Evolutionary conservation across 1,140 invertebrate genomes (phyloP).

Genomic region (Drosophila nasuta): DNA sequence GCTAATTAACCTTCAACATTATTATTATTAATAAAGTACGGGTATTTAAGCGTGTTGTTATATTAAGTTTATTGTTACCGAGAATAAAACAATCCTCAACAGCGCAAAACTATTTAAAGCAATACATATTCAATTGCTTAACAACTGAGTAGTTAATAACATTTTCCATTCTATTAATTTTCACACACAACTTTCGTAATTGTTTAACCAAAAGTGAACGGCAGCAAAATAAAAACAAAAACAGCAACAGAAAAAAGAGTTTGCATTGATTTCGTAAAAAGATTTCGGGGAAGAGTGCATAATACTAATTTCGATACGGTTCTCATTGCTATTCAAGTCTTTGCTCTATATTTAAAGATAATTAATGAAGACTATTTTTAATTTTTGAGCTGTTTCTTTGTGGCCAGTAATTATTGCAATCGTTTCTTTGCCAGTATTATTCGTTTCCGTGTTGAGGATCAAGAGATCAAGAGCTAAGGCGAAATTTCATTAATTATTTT

Average conservation of each 20-base stretch:
- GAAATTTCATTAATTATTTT: background rate
- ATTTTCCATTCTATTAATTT: constrained; percentile 61
- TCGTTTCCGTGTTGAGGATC: constrained; percentile 4
- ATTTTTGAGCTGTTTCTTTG: constrained; percentile 2
- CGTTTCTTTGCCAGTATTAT: background rate
- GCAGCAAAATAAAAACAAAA: constrained; percentile 11
- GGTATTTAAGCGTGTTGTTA: background rate
- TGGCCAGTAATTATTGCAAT: too few species aligned
- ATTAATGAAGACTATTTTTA: constrained; percentile 7
- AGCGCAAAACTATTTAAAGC: constrained; percentile 13
- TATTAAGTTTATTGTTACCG: constrained; percentile 1
- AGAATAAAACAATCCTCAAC: constrained; percentile 3
- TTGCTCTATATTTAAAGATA: background rate
- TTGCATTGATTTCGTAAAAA: constrained; percentile 55
- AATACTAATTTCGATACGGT: constrained; percentile 22
- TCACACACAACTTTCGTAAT: constrained; percentile 74
- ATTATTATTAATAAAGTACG: constrained; percentile 6
- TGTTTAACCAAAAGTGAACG: constrained; percentile 69
- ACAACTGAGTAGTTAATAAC: constrained; percentile 36
- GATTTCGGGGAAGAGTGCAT: constrained; percentile 27
- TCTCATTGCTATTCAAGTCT: constrained; percentile 28
- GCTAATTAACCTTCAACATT: constrained; percentile 37
- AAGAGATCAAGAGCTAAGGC: background rate
- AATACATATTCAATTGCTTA: constrained; percentile 40
- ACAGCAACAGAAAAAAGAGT: background rate